Evolutionary conservation across 2,888 invertebrate species (phyloP), one percentile per base, ranked within the genome.

Genomic region (Nomada fucata): DNA sequence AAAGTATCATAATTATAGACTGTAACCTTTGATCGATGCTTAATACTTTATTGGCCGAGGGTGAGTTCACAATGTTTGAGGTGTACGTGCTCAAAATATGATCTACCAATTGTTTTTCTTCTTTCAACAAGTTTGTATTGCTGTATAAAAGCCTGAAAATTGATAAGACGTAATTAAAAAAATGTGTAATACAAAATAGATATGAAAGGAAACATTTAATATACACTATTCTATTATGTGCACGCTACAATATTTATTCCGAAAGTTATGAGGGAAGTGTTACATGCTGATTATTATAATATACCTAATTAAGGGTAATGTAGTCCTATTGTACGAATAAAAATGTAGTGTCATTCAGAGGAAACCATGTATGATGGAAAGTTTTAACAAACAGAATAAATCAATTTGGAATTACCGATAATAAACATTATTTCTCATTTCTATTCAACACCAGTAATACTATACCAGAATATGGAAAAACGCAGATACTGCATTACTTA

Each of bases 71-170:
- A 67, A 68, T 63, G 11, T 76, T 52, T 44, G 76, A 75, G 13
- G 63, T 72, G 13, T 53, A 78, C 68, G 67, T 76, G 60, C 83
- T 89, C 83, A 87, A 83, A 81, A 92, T 87, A 23, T 89, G 76
- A 79, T 90, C 79, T 67, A 92, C 89, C 68, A 92, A 82, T 64
- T 87, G 76, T n/a, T 86, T 81, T 74, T 93, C 92, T 82, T 92
- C 91, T 75, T 82, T 83, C 18, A 86, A 84, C 18, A 91, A 79
- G 74, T 93, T 91, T 86, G 89, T 89, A 79, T 93, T 92, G 81
- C 86, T 90, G 65, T 93, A 92, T 65, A 93, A 84, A 76, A 91
- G 91, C 80, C 93, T 93, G 91, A n/a, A 91, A 91, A 78, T 70
- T 55, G 11, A 59, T 47, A 29, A 57, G 53, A 13, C 18, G 3